Evolutionary conservation across 1,140 invertebrate genomes (phyloP).

Genomic region (Euwallacea fornicatus): DNA sequence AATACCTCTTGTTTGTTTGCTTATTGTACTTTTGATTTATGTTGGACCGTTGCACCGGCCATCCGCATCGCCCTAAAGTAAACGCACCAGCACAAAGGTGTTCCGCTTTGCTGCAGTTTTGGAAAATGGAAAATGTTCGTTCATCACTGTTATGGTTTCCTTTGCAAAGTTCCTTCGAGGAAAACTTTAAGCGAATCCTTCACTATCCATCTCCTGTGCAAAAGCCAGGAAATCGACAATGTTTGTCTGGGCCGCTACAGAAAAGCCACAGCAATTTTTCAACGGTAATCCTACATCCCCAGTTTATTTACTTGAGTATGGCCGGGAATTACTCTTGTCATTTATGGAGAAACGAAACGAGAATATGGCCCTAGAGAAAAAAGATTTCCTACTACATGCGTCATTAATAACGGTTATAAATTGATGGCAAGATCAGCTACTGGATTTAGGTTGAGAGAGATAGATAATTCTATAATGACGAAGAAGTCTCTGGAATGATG

Average conservation of each 20-base stretch:
- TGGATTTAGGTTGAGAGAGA: not conserved
- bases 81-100: no score
- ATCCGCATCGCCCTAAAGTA: not conserved
- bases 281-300: conserved; percentile 34
- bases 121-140: no score
- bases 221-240: conserved; percentile 30
- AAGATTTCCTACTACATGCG: conserved; percentile 27
- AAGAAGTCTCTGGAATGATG: no score
- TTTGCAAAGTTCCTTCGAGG: no score
- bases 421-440: not conserved
- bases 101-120: no score
- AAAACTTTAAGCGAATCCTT: no score
- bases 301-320: conserved; percentile 36
- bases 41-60: conserved; percentile 4
- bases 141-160: no score
- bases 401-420: conserved; percentile 36
- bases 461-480: no score
- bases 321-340: conserved; percentile 37
- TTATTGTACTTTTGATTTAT: conserved; percentile 45
- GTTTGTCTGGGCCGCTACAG: conserved; percentile 14
- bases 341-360: conserved; percentile 20
- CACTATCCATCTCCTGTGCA: not conserved
- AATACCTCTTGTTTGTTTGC: conserved; percentile 46
- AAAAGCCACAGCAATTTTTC: conserved; percentile 37
- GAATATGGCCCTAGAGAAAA: conserved; percentile 29